Conservation (phyloP, 2,113 vertebrate species). For the Lophius piscatorius region DNA sequence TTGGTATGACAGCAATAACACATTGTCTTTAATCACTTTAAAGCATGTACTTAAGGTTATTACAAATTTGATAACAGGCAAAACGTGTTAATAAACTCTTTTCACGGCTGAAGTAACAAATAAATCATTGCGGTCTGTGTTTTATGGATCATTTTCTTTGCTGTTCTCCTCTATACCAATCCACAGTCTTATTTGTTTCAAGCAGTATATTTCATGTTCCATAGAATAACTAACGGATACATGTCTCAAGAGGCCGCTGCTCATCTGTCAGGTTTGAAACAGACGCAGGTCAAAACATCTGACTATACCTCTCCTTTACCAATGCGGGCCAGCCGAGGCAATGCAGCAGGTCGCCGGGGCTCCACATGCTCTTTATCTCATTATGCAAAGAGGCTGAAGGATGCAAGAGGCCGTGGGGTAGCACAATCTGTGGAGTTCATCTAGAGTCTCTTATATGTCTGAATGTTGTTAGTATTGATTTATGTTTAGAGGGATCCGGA, state of each 20-base stretch:
- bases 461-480: conserved; percentile 55
- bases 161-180: not conserved
- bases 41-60: not conserved
- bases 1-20: not conserved
- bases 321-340: conserved; percentile 22
- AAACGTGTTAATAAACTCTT: no score
- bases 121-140: not conserved
- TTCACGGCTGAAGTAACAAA: not conserved
- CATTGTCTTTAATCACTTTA: not conserved
- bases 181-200: not conserved
- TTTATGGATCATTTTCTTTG: not conserved
- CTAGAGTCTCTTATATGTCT: conserved; percentile 50
- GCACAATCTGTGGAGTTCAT: conserved; percentile 52
- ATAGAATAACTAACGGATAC: not conserved
- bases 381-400: conserved; percentile 44
- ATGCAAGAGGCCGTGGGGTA: conserved; percentile 35
- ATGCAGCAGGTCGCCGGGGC: conserved; percentile 16
- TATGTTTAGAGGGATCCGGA: conserved; percentile 42
- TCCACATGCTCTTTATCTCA: conserved; percentile 46
- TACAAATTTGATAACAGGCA: not conserved
- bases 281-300: conserved; percentile 30
- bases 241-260: not conserved
- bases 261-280: conserved; percentile 33
- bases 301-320: conserved; percentile 55
- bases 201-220: conserved; percentile 18